These are phyloP conservation scores for Gavia stellata DNA, from an alignment of 2,113 vertebrate genomes.

Conservation along the genomic window DNA sequence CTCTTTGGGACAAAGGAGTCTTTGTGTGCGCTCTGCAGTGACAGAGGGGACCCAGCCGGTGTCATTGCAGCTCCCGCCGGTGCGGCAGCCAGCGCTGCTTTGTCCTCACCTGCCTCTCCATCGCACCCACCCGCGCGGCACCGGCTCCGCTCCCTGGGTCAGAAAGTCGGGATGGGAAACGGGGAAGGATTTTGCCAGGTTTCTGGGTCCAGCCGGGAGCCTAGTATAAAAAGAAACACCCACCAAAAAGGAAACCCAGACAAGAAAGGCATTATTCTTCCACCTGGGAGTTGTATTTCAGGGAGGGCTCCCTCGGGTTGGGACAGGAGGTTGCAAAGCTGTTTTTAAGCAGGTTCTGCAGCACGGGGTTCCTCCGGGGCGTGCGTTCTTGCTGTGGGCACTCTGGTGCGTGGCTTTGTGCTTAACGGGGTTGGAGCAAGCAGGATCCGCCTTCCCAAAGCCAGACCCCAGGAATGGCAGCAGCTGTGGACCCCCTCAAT, in stretches of 20 bases:
- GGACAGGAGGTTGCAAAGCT: not conserved
- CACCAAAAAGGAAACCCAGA: not conserved
- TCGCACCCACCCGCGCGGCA: rapidly evolving
- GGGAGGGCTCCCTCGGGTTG: not conserved
- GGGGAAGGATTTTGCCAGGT: not conserved
- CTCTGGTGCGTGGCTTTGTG: not conserved
- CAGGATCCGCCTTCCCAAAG: not conserved
- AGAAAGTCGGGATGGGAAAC: rapidly evolving
- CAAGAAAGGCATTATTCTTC: not conserved
- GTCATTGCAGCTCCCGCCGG: not conserved
- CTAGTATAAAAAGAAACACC: not conserved
- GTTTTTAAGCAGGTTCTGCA: not conserved
- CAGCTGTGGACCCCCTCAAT: not conserved
- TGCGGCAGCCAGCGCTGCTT: not conserved
- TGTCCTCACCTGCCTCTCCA: constrained; percentile 16
- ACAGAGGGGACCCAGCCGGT: not conserved
- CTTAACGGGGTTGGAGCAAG: not conserved
- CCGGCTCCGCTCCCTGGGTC: not conserved
- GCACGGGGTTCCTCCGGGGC: not conserved
- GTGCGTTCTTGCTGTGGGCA: not conserved
- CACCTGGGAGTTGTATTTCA: not conserved
- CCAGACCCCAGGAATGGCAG: not conserved
- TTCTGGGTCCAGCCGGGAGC: not conserved
- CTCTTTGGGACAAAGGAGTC: not conserved
- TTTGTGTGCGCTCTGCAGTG: not conserved